Percentiles rank a stretch among this genome's conserved stretches.
Evolutionary conservation across 2,113 vertebrate genomes (phyloP).

Genomic region (Paralichthys olivaceus): DNA sequence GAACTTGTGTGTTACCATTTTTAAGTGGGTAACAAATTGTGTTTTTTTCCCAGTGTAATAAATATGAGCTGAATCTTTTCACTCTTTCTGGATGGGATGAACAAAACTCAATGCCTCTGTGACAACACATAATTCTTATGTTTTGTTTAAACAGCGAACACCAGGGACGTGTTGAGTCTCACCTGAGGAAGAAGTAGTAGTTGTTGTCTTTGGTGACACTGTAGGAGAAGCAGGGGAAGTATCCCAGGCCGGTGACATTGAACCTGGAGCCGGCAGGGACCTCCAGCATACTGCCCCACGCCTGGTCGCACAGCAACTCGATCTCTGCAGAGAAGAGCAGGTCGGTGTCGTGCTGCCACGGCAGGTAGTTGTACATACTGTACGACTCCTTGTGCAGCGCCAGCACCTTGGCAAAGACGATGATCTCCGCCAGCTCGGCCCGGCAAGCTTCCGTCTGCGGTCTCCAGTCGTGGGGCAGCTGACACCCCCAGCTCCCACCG

Average conservation of each 20-base stretch:
- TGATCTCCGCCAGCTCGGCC: slow-evolving; percentile 87
- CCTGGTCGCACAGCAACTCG: slow-evolving; percentile 87
- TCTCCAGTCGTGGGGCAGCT: slow-evolving; percentile 87
- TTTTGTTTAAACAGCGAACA: no score
- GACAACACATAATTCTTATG: no score
- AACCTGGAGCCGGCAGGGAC: slow-evolving; percentile 87
- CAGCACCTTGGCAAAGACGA: slow-evolving; percentile 86
- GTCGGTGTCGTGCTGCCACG: slow-evolving; percentile 83
- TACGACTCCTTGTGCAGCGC: slow-evolving; percentile 85
- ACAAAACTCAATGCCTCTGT: no score
- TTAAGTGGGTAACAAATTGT: no score
- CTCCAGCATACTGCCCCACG: slow-evolving; percentile 89
- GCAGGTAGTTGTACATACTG: slow-evolving; percentile 85
- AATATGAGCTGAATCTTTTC: no score
- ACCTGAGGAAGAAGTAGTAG: slow-evolving; percentile 89
- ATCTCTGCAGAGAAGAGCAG: slow-evolving; percentile 87
- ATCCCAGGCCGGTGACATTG: slow-evolving; percentile 87
- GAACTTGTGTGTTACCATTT: no score
- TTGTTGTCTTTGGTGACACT: slow-evolving; percentile 85
- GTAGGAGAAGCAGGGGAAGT: slow-evolving; percentile 87
- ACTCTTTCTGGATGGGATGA: no score
- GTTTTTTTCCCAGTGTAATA: no score
- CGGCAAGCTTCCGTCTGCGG: slow-evolving; percentile 88
- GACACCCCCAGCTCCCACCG: slow-evolving; percentile 75
- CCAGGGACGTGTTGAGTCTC: slow-evolving; percentile 19